Base-by-base conservation (phyloP, 2,888 invertebrate genomes). In the Drosophila paracracens region DNA sequence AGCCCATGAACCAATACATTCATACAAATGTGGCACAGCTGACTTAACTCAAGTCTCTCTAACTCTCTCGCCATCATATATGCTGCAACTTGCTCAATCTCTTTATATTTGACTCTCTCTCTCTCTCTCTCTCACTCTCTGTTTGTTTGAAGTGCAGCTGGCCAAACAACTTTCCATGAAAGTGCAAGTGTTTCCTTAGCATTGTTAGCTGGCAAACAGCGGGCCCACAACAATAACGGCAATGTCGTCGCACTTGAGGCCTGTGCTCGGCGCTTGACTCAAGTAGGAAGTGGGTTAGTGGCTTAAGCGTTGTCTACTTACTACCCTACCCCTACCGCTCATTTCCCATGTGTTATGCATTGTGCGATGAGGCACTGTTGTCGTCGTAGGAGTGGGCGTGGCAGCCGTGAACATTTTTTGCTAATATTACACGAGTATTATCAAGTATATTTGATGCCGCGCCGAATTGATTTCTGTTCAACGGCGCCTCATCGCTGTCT, bases 181-280 rank as follows among this genome's bases (percentile, higher is more conserved):
- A 91, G 85, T 88, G 90, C 82, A 89, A 91, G 85, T 84, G 76
- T 85, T 90, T 82, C 84, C 89, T 81, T 83, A 85, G 82, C 91
- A 89, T 85, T 91, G 86, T 84, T 33, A 13, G 35, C 35, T 51
- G 46, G 29, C 38, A 36, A 66, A 35, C 53, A 36, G 58, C 50
- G 36, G 58, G 29, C 70, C 62, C 31, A 65, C 72, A 56, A 68
- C 68, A 73, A 68, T 63, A 65, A 62, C 63, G 52, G 57, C 70
- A 81, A 76, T 79, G 76, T 76, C 74, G 74, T 70, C 74, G 73
- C 76, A 73, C 78, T 82, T 73, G 69, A 75, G 68, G 38, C 69
- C 56, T 40, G 21, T 53, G 40, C 13, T 40, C 38, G 36, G 31
- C 29, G 57, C 29, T 70, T 52, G 74, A 13, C 52, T 65, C 60